Conservation (phyloP, 2,113 vertebrate species). For the Austrofundulus limnaeus region DNA sequence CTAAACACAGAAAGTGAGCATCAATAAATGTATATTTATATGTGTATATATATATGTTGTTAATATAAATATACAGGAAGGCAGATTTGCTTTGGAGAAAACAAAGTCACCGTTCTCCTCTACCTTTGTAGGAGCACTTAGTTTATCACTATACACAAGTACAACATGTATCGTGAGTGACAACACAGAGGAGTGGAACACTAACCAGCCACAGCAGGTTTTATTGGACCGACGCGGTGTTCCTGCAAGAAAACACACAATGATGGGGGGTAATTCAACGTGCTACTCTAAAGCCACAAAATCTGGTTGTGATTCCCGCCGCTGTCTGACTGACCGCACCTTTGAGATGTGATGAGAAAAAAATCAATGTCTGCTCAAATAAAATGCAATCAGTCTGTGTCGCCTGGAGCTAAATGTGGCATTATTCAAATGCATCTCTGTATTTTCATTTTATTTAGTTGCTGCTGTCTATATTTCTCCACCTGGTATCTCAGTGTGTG, state of each 20-base stretch:
- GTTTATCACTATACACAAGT: constrained; percentile 40
- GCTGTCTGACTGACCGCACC: not conserved
- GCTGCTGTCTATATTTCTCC: constrained; percentile 45
- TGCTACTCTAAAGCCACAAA: not conserved
- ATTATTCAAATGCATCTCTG: constrained; percentile 16
- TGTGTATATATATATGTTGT: constrained; percentile 53
- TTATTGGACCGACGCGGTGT: constrained; percentile 13
- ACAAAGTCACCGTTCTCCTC: constrained; percentile 43
- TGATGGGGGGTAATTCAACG: constrained; percentile 2
- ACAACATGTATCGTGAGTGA: constrained; percentile 32
- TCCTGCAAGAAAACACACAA: constrained; percentile 9
- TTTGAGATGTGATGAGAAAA: not conserved
- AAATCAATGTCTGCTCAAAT: not conserved
- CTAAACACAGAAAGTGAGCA: constrained; percentile 64
- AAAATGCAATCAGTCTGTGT: constrained; percentile 7
- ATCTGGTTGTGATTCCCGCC: not conserved
- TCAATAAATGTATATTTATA: constrained; percentile 62
- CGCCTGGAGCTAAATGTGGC: constrained; percentile 20
- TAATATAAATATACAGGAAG: constrained; percentile 63
- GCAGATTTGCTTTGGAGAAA: constrained; percentile 58
- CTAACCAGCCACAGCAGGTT: constrained; percentile 28
- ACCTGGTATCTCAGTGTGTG: constrained; percentile 63
- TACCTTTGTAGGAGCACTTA: constrained; percentile 37
- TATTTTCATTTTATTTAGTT: too few relatives aligned
- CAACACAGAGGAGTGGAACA: constrained; percentile 24